Evolutionary conservation across 2,888 invertebrate species (phyloP), one percentile per base, ranked within the genome.

Genomic region (Tiliacea citrago): DNA sequence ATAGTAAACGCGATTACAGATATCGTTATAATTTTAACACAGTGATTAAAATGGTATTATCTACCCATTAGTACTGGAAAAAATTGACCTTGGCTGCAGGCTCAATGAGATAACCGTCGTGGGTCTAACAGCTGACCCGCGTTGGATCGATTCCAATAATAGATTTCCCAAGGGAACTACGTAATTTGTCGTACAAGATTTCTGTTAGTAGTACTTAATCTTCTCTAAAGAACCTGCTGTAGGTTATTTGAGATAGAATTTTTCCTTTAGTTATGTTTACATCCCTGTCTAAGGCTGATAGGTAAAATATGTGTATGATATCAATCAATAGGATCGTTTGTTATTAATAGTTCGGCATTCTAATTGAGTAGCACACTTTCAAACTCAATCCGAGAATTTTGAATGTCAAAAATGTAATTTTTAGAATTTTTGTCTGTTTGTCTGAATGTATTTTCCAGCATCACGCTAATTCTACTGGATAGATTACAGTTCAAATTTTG

Each of bases 141-240:
- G 21, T 61, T 77, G 58, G 69, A 73, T 75, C 68, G 9, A 51
- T 49, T 68, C 81, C 74, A 78, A 78, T 61, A 70, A 67, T 39
- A 66, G n/a, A 83, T 84, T 78, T 73, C 81, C 62, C 70, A 45
- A 42, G 69, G 68, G 81, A 42, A 42, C 49, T 42, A 29, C 18
- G 84, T 68, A 58, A 81, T 84, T 81, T 84, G 71, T 65, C 29
- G 65, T 42, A 68, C 35, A 45, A 58, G 55, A 67, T 49, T 77
- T 53, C 29, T 71, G 49, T 47, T 35, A 76, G 12, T n/a, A 45
- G 51, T 39, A 21, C 66, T 75, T 75, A 81, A 75, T 75, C 29
- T 81, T 61, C 45, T 57, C 51, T n/a, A 51, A 55, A n/a, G 29
- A 61, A 57, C 13, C 10, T 66, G 47, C 9, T 55, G 35, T 57